phyloP scores from a whole-genome alignment of 2,113 vertebrate species.

The Catharus minimus region DNA sequence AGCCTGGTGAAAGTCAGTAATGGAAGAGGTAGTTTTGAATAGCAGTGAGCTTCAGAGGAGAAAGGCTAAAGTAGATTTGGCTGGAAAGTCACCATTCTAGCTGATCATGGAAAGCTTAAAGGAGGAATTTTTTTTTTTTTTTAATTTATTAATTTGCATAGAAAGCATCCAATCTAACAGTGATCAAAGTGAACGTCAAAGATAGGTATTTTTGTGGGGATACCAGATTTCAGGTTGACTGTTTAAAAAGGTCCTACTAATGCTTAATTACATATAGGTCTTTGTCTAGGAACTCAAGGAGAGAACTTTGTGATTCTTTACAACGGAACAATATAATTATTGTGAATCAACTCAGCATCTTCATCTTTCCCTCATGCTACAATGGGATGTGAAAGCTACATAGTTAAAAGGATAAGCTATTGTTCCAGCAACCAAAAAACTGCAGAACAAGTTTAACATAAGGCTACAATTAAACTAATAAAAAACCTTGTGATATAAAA shows the following conservation, averaged over 20 bases:
- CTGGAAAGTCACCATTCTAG: neutral
- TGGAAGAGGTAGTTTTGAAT: neutral
- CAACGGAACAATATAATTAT: slow-evolving; percentile 12
- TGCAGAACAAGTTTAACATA: neutral
- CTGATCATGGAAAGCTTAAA: neutral
- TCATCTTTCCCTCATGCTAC: neutral
- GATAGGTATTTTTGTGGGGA: neutral
- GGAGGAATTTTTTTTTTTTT: neutral
- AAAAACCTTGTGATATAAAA: slow-evolving; percentile 41
- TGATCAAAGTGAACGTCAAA: neutral
- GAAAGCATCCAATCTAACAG: neutral
- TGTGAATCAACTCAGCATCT: slow-evolving; percentile 14
- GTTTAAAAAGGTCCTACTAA: slow-evolving; percentile 8
- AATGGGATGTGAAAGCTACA: neutral
- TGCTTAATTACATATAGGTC: neutral
- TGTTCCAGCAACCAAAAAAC: slow-evolving; percentile 18
- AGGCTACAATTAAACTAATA: slow-evolving; percentile 50
- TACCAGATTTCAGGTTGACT: neutral
- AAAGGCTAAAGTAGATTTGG: neutral
- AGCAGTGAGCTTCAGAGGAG: neutral
- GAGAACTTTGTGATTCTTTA: neutral
- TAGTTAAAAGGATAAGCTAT: slow-evolving; percentile 29
- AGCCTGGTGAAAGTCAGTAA: neutral
- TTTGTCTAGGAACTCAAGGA: neutral
- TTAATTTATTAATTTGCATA: neutral